A percentile compares a stretch with the other conserved stretches of the same genome.
phyloP scores from a whole-genome alignment of 2,797 vertebrate species.

The Pterois miles region DNA sequence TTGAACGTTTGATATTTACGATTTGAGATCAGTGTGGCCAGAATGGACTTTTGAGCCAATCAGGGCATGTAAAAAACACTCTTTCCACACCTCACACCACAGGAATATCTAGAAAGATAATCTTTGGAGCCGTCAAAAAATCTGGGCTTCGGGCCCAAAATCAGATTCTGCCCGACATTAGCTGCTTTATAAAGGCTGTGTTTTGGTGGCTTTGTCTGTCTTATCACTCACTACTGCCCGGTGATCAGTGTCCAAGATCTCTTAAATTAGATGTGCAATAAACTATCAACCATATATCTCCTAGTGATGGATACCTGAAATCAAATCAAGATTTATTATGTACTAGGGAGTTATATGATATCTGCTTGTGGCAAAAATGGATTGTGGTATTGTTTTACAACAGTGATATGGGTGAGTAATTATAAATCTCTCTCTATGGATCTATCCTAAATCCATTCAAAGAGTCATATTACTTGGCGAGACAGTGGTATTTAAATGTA shows the following conservation, averaged over 20 bases:
- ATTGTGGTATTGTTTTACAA: conserved; percentile 38
- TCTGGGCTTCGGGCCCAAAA: too few species aligned
- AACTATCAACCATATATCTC: conserved; percentile 1
- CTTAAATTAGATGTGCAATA: conserved; percentile 23
- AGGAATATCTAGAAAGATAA: too few species aligned
- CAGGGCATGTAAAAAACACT: too few species aligned
- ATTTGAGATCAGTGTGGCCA: too few species aligned
- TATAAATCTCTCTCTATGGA: neutral
- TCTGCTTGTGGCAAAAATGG: conserved; percentile 14
- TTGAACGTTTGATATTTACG: too few species aligned
- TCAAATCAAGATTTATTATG: conserved; percentile 30
- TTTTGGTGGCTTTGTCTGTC: conserved; percentile 9
- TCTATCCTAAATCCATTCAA: conserved; percentile 15
- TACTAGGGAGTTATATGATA: neutral
- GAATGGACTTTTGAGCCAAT: too few species aligned
- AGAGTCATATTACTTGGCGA: conserved; percentile 1
- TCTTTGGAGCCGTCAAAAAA: too few species aligned
- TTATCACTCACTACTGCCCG: neutral
- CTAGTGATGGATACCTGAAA: conserved; percentile 28
- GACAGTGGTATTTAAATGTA: conserved; percentile 15
- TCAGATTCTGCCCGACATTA: too few species aligned
- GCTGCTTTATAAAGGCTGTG: neutral
- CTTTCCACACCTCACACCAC: too few species aligned
- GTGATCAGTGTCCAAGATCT: conserved; percentile 2
- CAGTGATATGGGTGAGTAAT: conserved; percentile 15